Base-by-base conservation (phyloP, 2,888 invertebrate genomes). In the Troides oblongomaculatus region DNA sequence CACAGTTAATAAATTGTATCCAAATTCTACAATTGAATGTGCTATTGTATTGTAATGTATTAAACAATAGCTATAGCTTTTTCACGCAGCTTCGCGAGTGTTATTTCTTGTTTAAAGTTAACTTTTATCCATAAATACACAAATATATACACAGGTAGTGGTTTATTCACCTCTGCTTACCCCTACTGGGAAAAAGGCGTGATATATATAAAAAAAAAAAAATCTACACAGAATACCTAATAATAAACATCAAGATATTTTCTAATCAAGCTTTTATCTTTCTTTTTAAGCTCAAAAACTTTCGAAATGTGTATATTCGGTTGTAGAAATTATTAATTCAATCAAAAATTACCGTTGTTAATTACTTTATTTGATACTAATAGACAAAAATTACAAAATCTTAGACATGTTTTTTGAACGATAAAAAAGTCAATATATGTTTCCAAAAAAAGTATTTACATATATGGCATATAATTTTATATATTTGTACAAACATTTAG, bases 21-120 rank as follows among this genome's bases (percentile, higher is more conserved):
- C 21, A 61, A 58, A 68, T 64, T 64, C 66, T 70, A 62, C 69
- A 70, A 64, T 72, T 66, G 64, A 64, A 65, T 71, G 66, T 66
- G 50, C 63, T 72, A 72, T 70, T 70, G 62, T 68, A 69, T 69
- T 72, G 62, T 59, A 71, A 67, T 69, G 39, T 53, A 1, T 53
- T 18, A 7, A 46, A 46, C n/a, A 53, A n/a, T 53, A 53, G 18
- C 53, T n/a, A 18, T 53, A 53, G 53, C 53, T 53, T n/a, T 53
- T 53, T 53, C 53, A 53, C 53, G 18, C n/a, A n/a, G 53, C 53
- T 53, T 53, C n/a, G 53, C 53, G n/a, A 4, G 4, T n/a, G 53
- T 2, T 53, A 12, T 7, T n/a, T n/a, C 53, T 50, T 50, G 5
- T 14, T 1, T 5, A 53, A 53, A 7, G n/a, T 53, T 18, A 53